Base-by-base conservation (phyloP, 2,113 vertebrate genomes). In the Chauna torquata region DNA sequence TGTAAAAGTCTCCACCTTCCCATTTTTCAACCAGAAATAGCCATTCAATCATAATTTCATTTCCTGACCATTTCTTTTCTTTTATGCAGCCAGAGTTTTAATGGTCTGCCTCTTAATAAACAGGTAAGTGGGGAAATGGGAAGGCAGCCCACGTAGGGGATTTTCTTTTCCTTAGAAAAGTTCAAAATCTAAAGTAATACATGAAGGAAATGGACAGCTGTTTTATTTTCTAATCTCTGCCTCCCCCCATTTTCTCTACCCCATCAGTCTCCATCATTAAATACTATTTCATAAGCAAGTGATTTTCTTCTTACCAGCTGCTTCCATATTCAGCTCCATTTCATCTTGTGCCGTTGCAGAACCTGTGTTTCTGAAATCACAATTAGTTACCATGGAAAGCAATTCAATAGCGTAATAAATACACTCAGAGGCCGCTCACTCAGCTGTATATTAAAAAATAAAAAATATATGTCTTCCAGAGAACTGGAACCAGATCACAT, bases 341-440 rank as follows among this genome's bases (percentile, higher is more conserved):
- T 91, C 95, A 77, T 86, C 82, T 38, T 49, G 55, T 88, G 40
- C 90, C 81, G 36, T 34, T 70, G 86, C 83, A 90, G 58, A 90
- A 87, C 90, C 81, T 77, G 69, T 25, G 75, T 82, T 93, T 97
- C 62, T 34, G 87, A 97, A 95, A 89, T 87, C 82, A 86, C 90
- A 95, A 78, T 92, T 94, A 96, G 82, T 97, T 97, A 86, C 86
- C 92, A 94, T 94, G 87, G 94, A 90, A 97, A 97, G 66, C 91
- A 96, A 85, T 95, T 81, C 81, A 82, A 34, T 25, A 78, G 72
- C 4, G 1, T 79, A 76, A 92, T 75, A 86, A 96, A 94, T 54
- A 68, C 72, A 20, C 86, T 72, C 4, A 0, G 50, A 72, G 81
- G 88, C 83, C n/a, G 77, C 91, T 95, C 88, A 9, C 66, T 89